Evolutionary conservation across 30 jellyfish, hydroid and myxozoan genomes (phyloP).

Genomic region (Aurelia aurita complex sp. Pacific): DNA sequence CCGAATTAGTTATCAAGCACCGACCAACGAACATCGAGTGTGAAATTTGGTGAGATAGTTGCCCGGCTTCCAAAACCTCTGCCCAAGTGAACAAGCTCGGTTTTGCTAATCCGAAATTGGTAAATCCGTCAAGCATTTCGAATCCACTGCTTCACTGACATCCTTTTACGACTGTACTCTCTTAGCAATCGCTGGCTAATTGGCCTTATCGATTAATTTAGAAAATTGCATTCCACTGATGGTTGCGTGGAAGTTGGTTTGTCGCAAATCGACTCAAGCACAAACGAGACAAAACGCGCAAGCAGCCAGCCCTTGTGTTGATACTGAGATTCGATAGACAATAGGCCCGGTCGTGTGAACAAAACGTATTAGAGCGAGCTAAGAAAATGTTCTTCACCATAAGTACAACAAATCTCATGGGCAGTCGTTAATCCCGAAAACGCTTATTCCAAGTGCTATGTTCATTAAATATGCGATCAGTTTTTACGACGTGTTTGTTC

Average conservation of each 20-base stretch:
- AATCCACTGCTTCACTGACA: slow-evolving; percentile 59
- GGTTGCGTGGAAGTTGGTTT: slow-evolving; percentile 45
- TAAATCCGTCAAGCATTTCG: slow-evolving; percentile 69
- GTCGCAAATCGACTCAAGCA: slow-evolving; percentile 18
- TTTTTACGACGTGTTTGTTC: slow-evolving; percentile 48
- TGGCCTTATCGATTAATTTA: slow-evolving; percentile 68
- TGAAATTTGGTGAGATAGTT: slow-evolving; percentile 35
- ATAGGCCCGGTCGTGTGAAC: slow-evolving; percentile 47
- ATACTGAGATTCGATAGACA: slow-evolving; percentile 46
- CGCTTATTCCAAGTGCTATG: slow-evolving; percentile 58
- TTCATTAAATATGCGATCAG: slow-evolving; percentile 28
- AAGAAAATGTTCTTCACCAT: slow-evolving; percentile 48
- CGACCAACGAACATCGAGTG: slow-evolving; percentile 23
- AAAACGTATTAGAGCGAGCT: slow-evolving; percentile 52
- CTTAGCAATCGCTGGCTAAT: slow-evolving; percentile 57
- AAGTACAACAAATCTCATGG: slow-evolving; percentile 69
- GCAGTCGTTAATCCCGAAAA: slow-evolving; percentile 59
- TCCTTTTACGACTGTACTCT: slow-evolving; percentile 43
- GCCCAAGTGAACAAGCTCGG: slow-evolving; percentile 31
- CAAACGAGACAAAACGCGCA: slow-evolving; percentile 48
- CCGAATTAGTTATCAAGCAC: slow-evolving; percentile 20
- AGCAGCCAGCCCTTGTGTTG: slow-evolving; percentile 33
- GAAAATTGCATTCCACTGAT: slow-evolving; percentile 58
- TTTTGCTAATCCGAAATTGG: slow-evolving; percentile 60
- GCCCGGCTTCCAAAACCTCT: slow-evolving; percentile 23